Percentiles rank a stretch among this genome's conserved stretches.
Evolutionary conservation across 2,797 vertebrate genomes (phyloP).

Genomic region (Lepidocolaptes lacrymiger): DNA sequence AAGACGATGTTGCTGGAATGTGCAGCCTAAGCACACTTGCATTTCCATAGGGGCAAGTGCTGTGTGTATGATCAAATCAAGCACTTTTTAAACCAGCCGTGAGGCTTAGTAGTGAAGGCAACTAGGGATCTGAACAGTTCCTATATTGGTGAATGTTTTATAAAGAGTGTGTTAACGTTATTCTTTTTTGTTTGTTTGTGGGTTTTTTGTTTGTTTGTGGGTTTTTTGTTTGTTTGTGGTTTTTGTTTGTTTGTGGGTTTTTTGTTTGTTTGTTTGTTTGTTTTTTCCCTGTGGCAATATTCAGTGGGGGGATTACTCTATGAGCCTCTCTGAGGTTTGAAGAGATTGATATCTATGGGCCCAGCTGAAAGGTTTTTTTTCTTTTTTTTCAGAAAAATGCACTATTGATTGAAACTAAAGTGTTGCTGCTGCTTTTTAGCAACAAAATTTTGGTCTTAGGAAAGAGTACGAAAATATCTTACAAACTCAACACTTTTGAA

Average conservation of each 20-base stretch:
- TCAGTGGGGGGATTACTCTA: background rate
- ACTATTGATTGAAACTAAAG: background rate
- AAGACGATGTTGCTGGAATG: background rate
- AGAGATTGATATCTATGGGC: background rate
- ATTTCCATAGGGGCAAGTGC: background rate
- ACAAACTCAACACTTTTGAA: background rate
- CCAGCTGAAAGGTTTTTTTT: background rate
- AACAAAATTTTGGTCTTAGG: background rate
- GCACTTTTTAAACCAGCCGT: background rate
- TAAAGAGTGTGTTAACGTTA: background rate
- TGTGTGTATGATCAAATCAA: background rate
- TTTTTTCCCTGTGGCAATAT: accelerated
- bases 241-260: too few species aligned
- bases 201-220: too few species aligned
- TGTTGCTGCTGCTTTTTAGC: background rate
- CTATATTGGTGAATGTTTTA: background rate
- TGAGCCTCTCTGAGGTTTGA: background rate
- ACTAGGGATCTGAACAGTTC: background rate
- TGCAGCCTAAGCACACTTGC: background rate
- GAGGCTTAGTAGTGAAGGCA: background rate
- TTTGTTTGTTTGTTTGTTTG: too few species aligned
- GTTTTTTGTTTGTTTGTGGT: too few species aligned
- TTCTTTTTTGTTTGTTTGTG: background rate
- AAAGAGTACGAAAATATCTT: background rate
- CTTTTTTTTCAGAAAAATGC: background rate